Conservation (phyloP, 2,113 vertebrate species). For the Sarotherodon lohbergeri region DNA sequence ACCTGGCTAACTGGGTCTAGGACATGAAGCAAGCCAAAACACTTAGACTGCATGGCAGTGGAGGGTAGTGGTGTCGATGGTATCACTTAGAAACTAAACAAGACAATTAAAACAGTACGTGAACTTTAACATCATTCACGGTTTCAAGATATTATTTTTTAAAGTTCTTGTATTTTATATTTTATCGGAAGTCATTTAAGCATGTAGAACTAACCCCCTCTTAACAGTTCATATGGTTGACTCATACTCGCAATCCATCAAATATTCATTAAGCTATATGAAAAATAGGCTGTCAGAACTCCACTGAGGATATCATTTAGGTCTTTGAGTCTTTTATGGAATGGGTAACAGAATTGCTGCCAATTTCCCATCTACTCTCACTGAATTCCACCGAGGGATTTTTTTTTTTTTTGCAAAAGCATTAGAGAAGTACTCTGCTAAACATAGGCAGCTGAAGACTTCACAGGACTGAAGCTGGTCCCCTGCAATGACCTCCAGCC, state of each 20-base stretch:
- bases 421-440: conserved; percentile 16
- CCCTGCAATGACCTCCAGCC: conserved; percentile 52
- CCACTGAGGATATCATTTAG: conserved; percentile 39
- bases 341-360: conserved; percentile 15
- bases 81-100: neutral
- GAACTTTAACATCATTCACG: neutral
- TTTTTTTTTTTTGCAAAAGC: neutral
- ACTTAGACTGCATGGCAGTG: neutral
- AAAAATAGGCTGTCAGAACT: conserved; percentile 47
- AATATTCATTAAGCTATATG: conserved; percentile 52
- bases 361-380: neutral
- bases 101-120: neutral
- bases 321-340: conserved; percentile 40
- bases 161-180: neutral
- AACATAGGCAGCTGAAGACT: conserved; percentile 41
- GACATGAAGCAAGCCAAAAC: neutral
- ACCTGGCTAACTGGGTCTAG: neutral
- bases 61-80: neutral
- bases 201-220: conserved; percentile 10
- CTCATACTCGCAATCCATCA: conserved; percentile 43
- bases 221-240: conserved; percentile 16
- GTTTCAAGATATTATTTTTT: neutral
- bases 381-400: neutral
- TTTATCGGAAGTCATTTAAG: conserved; percentile 27
- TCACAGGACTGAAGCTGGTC: conserved; percentile 34